Conservation (phyloP, 2,888 invertebrate genomes). For the Drosophila glabriapex region DNA sequence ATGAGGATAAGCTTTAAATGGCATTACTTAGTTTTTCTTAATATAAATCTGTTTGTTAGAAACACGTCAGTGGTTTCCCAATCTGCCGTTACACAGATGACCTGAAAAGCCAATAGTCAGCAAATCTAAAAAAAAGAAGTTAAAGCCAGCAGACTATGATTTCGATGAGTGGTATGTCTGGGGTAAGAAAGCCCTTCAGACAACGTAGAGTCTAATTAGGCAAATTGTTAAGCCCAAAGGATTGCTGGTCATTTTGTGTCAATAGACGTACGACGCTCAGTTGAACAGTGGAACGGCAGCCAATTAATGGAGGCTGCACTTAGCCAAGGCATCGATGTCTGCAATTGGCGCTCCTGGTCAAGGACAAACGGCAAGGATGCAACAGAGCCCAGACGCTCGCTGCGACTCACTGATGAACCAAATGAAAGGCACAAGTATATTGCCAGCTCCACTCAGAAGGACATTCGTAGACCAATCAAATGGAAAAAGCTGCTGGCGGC, state of each 20-base stretch:
- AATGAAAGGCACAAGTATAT: slow-evolving; percentile 36
- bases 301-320: slow-evolving; percentile 43
- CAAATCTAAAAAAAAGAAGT: slow-evolving; percentile 12
- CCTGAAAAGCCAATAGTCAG: slow-evolving; percentile 27
- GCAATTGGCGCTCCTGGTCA: slow-evolving; percentile 47
- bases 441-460: slow-evolving; percentile 26
- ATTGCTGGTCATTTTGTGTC: slow-evolving; percentile 49
- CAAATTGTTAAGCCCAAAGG: slow-evolving; percentile 22
- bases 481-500: slow-evolving; percentile 37
- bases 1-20: slow-evolving; percentile 28
- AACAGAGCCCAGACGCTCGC: slow-evolving; percentile 34
- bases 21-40: neutral
- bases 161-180: slow-evolving; percentile 45
- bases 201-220: slow-evolving; percentile 24
- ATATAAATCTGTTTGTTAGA: neutral
- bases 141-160: slow-evolving; percentile 32
- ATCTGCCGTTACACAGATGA: slow-evolving; percentile 28
- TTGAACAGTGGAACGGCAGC: slow-evolving; percentile 35
- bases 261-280: slow-evolving; percentile 41
- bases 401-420: slow-evolving; percentile 37
- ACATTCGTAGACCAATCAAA: slow-evolving; percentile 39
- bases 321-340: slow-evolving; percentile 19
- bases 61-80: slow-evolving; percentile 19
- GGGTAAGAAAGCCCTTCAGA: neutral
- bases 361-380: neutral